Percentiles rank a stretch among this genome's conserved stretches.
Evolutionary conservation across 2,113 vertebrate genomes (phyloP).

Genomic region (Ivindomyrus marchei): DNA sequence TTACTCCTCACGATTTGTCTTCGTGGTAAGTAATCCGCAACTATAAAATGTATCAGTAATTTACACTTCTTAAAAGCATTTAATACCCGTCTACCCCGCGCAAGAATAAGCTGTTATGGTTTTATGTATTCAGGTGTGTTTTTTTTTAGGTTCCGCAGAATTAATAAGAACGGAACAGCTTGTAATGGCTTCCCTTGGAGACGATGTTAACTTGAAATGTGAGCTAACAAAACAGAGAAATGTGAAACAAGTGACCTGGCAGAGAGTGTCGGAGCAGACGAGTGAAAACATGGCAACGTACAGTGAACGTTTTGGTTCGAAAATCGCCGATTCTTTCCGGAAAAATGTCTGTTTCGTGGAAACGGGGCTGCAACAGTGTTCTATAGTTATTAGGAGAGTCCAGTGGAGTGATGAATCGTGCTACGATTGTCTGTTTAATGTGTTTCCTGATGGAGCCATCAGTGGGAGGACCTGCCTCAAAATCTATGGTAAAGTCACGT

Average conservation of each 20-base stretch:
- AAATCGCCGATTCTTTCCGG: background rate
- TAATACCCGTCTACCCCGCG: background rate
- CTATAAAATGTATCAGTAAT: background rate
- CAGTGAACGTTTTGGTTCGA: background rate
- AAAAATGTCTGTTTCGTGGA: slow-evolving; percentile 13
- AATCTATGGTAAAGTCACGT: slow-evolving; percentile 33
- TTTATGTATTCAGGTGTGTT: background rate
- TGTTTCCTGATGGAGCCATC: slow-evolving; percentile 23
- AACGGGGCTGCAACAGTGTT: slow-evolving; percentile 6
- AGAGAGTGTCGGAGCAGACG: background rate
- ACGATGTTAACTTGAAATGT: slow-evolving; percentile 25
- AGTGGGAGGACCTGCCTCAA: slow-evolving; percentile 17
- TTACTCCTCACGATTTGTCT: background rate
- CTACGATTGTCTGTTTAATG: slow-evolving; percentile 37
- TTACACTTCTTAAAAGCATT: background rate
- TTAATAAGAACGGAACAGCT: background rate
- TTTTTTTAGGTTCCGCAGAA: background rate
- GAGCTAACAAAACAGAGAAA: slow-evolving; percentile 5
- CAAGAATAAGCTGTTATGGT: background rate
- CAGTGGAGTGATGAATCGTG: slow-evolving; percentile 30
- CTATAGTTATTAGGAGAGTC: slow-evolving; percentile 32
- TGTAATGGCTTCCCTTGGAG: slow-evolving; percentile 18
- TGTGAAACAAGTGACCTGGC: slow-evolving; percentile 38
- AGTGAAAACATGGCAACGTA: background rate
- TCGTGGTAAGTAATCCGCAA: background rate